Conservation (phyloP, 2,113 vertebrate species). For the Scortum barcoo region DNA sequence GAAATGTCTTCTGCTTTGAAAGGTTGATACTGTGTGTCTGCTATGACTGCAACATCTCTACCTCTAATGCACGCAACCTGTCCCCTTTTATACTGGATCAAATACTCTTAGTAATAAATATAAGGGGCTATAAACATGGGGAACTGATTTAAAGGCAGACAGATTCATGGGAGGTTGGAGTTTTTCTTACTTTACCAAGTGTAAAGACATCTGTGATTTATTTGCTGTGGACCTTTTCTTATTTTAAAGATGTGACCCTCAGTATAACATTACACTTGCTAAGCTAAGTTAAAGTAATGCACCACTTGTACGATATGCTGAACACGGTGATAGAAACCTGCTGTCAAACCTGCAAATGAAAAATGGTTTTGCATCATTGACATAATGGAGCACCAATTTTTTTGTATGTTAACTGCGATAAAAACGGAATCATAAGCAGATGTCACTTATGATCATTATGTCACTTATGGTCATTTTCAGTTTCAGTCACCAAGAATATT, state of each 20-base stretch:
- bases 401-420: background rate
- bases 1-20: background rate
- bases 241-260: background rate
- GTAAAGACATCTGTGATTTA: conserved; percentile 1
- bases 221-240: background rate
- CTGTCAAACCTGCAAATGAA: background rate
- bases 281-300: background rate
- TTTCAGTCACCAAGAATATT: no score
- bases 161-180: background rate
- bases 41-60: background rate
- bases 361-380: background rate
- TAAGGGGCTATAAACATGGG: conserved; percentile 1
- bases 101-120: conserved; percentile 2
- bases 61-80: background rate
- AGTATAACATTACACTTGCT: background rate
- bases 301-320: background rate
- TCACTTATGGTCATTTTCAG: no score
- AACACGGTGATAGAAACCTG: background rate
- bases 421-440: no score
- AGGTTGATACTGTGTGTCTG: background rate
- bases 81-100: background rate
- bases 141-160: background rate
- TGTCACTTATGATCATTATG: no score
- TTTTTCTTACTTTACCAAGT: background rate
- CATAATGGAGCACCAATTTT: background rate